A percentile compares a stretch with the other conserved stretches of the same genome.
These are phyloP conservation scores for Drosophila melanica DNA, from an alignment of 1,140 invertebrate genomes.

Conservation along the genomic window DNA sequence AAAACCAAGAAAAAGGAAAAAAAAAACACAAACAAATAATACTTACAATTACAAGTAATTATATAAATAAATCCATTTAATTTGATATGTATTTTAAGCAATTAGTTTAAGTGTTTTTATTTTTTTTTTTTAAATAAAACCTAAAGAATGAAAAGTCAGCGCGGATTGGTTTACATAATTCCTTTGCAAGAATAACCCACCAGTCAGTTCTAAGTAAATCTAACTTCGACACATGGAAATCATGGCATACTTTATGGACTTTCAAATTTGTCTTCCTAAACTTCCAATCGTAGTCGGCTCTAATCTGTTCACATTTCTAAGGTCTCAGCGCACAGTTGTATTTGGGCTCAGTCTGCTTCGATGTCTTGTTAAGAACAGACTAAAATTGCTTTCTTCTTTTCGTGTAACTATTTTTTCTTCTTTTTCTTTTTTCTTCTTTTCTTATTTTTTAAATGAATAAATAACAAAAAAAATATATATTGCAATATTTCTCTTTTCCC, in stretches of 20 bases:
- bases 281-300: too few species aligned
- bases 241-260: too few species aligned
- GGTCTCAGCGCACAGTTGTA: background rate
- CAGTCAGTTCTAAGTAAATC: too few species aligned
- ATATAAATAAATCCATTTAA: constrained; percentile 64
- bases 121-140: constrained; percentile 72
- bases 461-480: too few species aligned
- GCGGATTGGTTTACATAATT: background rate
- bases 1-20: constrained; percentile 22
- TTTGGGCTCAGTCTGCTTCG: background rate
- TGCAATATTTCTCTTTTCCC: background rate
- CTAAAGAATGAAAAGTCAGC: constrained; percentile 38
- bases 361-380: background rate
- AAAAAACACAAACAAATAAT: constrained; percentile 25
- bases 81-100: constrained; percentile 72
- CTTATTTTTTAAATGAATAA: too few species aligned
- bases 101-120: constrained; percentile 77
- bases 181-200: too few species aligned
- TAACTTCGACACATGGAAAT: too few species aligned
- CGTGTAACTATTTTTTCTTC: background rate
- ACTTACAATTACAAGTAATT: constrained; percentile 63
- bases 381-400: background rate
- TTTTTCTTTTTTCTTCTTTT: background rate
- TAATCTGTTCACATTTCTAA: background rate
- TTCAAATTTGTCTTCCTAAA: too few species aligned